Conservation (phyloP, 2,113 vertebrate genomes). For the Arvicanthis niloticus region DNA sequence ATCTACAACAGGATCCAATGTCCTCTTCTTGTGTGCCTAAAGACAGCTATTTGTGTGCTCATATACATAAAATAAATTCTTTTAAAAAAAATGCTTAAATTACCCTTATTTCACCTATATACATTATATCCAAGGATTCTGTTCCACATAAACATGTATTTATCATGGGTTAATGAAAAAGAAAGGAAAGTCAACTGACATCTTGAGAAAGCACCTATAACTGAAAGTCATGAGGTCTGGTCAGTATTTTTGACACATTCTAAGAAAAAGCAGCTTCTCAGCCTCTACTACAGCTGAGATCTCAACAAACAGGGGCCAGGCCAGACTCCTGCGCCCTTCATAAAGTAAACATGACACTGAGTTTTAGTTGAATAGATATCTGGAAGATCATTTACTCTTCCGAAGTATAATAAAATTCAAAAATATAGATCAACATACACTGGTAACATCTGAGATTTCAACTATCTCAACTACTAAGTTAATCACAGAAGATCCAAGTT, state of each 20-base stretch:
- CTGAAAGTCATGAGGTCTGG: neutral
- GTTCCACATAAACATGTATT: neutral
- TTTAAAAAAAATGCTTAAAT: neutral
- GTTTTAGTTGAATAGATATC: neutral
- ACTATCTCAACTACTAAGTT: constrained; percentile 6
- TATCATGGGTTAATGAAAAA: neutral
- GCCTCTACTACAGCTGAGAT: neutral
- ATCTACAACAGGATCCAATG: no score
- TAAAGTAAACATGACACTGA: neutral
- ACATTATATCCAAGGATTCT: neutral
- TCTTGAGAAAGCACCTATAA: neutral
- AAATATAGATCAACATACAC: neutral
- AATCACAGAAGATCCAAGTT: neutral
- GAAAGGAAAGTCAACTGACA: neutral
- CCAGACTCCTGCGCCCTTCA: neutral
- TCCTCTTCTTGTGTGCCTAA: no score
- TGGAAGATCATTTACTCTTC: neutral
- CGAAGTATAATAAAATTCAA: neutral
- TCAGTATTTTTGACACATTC: neutral
- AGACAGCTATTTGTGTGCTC: no score
- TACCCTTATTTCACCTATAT: neutral
- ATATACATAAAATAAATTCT: no score
- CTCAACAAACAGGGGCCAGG: neutral
- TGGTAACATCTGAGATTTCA: neutral
- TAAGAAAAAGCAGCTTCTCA: neutral